Conservation (phyloP, 2,888 invertebrate species). For the Eupsilia transversa region DNA sequence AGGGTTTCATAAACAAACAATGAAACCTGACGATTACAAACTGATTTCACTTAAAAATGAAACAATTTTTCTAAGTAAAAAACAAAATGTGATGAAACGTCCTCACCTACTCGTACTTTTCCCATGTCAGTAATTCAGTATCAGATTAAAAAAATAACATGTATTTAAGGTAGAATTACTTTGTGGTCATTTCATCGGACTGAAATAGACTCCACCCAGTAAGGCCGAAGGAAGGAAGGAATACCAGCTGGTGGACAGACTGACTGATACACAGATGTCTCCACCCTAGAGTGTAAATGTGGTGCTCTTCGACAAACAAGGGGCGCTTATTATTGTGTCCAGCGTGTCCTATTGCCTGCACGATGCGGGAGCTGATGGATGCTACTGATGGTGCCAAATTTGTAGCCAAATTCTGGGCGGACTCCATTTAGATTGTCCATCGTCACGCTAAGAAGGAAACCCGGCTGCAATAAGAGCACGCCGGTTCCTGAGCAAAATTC, state of each 20-base stretch:
- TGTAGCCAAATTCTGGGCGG: not conserved
- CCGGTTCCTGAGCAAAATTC: too few species aligned
- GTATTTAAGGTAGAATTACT: not conserved
- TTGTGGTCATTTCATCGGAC: too few species aligned
- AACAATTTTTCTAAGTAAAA: not conserved
- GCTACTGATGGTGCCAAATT: not conserved
- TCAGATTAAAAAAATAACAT: not conserved
- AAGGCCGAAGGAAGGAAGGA: not conserved
- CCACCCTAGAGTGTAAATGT: not conserved
- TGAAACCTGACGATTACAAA: not conserved
- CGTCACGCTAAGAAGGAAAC: not conserved
- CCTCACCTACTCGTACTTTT: not conserved
- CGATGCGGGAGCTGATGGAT: not conserved
- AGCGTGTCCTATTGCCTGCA: not conserved
- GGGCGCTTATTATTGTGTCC: too few species aligned
- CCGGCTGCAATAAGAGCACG: too few species aligned
- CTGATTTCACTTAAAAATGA: not conserved
- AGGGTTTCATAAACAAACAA: slow-evolving; percentile 34
- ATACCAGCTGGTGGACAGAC: not conserved
- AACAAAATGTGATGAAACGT: not conserved
- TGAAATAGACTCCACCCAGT: not conserved
- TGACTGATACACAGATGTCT: not conserved
- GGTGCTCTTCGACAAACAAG: not conserved
- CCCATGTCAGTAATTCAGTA: not conserved
- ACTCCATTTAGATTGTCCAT: too few species aligned